These are phyloP conservation scores for Microcebus jonahi DNA, from an alignment of 2,113 vertebrate species.

Conservation along the genomic window DNA sequence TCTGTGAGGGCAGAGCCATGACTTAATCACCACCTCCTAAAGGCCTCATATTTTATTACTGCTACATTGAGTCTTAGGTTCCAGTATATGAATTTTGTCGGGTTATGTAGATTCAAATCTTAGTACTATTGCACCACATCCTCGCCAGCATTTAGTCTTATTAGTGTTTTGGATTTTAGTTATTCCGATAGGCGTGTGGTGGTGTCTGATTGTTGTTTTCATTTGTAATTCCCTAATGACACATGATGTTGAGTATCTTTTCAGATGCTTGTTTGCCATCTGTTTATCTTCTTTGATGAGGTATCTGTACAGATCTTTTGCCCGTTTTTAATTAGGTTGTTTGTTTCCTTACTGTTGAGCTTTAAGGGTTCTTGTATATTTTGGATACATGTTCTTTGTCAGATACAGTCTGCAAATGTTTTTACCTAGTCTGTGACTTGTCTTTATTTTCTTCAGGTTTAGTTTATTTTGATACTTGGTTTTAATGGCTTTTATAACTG, in stretches of 20 bases:
- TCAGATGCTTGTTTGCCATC: background rate
- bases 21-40: background rate
- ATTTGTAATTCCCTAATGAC: background rate
- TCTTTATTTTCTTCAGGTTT: background rate
- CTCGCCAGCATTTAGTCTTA: background rate
- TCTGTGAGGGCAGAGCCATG: background rate
- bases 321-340: background rate
- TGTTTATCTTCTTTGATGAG: background rate
- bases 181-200: background rate
- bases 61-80: background rate
- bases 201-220: background rate
- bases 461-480: background rate
- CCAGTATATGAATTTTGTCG: background rate
- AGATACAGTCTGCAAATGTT: background rate
- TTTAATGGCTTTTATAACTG: background rate
- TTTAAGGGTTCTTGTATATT: slow-evolving; percentile 13
- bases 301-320: background rate
- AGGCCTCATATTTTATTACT: background rate
- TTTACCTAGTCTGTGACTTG: background rate
- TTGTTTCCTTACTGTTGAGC: slow-evolving; percentile 45
- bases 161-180: background rate
- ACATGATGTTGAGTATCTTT: background rate
- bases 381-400: background rate
- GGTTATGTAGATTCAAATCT: background rate
- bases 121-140: background rate